phyloP scores from a whole-genome alignment of 2,797 vertebrate genomes.

The Rhinella marina region DNA sequence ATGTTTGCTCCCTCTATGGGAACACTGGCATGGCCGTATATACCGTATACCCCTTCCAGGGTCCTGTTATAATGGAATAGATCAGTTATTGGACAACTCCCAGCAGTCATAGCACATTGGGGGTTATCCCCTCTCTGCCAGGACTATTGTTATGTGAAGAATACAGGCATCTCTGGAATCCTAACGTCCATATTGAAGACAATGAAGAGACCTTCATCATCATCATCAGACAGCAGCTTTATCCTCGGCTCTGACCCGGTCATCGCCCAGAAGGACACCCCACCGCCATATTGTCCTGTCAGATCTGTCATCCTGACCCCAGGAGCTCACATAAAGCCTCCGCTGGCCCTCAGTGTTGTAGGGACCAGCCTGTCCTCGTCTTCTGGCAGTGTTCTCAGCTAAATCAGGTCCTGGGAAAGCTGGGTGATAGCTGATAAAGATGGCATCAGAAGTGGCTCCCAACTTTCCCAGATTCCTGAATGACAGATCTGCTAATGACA shows the following conservation, averaged over 20 bases:
- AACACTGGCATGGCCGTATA: too few species aligned
- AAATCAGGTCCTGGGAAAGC: background rate
- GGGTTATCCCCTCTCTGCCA: background rate
- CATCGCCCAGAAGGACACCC: background rate
- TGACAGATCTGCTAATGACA: too few species aligned
- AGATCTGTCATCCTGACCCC: background rate
- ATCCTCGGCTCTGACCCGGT: background rate
- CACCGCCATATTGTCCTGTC: background rate
- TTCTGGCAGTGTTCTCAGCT: background rate
- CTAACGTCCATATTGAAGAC: background rate
- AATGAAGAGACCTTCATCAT: background rate
- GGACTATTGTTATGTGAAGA: background rate
- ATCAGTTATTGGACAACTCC: background rate
- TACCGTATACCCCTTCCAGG: too few species aligned
- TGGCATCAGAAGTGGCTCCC: background rate
- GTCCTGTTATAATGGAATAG: too few species aligned
- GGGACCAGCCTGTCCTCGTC: background rate
- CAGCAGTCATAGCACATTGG: background rate
- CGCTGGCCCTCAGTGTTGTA: background rate
- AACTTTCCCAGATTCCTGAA: background rate
- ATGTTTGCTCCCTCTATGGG: too few species aligned
- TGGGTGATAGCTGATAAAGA: background rate
- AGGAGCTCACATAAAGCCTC: background rate
- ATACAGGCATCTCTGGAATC: background rate
- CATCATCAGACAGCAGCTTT: background rate